Base-by-base conservation (phyloP, 2,888 invertebrate genomes). In the Rhodophaea formosa region DNA sequence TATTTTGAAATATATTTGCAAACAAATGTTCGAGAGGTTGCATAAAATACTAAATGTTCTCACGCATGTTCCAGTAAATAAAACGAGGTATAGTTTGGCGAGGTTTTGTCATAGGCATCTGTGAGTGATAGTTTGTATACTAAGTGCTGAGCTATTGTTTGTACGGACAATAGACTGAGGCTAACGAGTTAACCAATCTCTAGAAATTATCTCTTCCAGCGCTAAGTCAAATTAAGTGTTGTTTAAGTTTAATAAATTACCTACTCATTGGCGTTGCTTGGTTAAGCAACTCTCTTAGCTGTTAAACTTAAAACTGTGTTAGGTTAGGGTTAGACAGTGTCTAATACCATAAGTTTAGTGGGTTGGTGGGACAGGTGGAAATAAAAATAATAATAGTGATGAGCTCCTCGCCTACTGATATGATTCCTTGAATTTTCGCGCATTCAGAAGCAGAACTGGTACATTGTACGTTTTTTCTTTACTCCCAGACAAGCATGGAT, bases 101-200 rank as follows among this genome's bases (percentile, higher is more conserved):
- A n/a, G 42, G 45, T 51, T 55, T 59, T 52, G 45, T 56, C 43
- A 49, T 43, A 47, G 42, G 10, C 42, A 23, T 51, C n/a, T 43
- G 45, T 14, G 51, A 51, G 15, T 30, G 59, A 54, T 39, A 52
- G 51, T 59, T 59, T 59, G 45, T 59, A 55, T 59, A 55, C 58
- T 35, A 47, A 45, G 55, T 39, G 30, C 32, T 43, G 7, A 23
- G 43, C 58, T 35, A 55, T 59, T 59, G 58, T 59, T 51, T 51
- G 16, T 14, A 15, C 1, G 42, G 35, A 56, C 56, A 56, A 56
- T 42, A 56, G 47, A 45, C 16, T 46, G 35, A 32, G 47, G 16
- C 46, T 47, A 56, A 56, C 17, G 46, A 47, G 56, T 39, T 56
- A 47, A 35, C 39, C 12, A 35, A 30, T 32, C 43, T 23, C 29